A percentile compares a stretch with the other conserved stretches of the same genome.
These are phyloP conservation scores for Burhinus oedicnemus DNA, from an alignment of 2,113 vertebrate species.

Conservation along the genomic window DNA sequence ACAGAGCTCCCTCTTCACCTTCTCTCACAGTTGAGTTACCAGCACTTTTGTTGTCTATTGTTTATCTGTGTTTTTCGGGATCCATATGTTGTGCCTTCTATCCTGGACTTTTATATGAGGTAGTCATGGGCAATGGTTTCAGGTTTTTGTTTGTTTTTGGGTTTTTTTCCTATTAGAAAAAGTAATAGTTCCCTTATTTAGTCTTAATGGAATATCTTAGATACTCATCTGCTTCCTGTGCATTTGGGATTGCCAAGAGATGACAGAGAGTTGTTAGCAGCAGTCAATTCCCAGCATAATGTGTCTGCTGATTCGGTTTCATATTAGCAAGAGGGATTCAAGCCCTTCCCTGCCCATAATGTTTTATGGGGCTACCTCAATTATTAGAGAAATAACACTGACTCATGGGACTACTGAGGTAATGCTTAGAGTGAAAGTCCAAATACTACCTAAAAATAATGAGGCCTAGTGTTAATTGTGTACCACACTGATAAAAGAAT, in stretches of 20 bases:
- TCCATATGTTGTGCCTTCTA: not conserved
- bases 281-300: not conserved
- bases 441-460: not conserved
- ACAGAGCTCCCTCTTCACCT: not conserved
- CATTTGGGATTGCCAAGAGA: not conserved
- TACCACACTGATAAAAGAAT: not conserved
- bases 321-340: not conserved
- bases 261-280: not conserved
- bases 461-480: not conserved
- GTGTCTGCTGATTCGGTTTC: not conserved
- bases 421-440: not conserved
- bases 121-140: not conserved
- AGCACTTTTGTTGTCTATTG: not conserved
- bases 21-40: not conserved
- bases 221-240: accelerated
- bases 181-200: not conserved
- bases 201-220: not conserved
- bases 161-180: not conserved
- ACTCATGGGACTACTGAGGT: not conserved
- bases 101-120: not conserved
- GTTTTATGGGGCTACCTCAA: not conserved
- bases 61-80: not conserved
- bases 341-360: not conserved
- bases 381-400: not conserved
- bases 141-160: not conserved